A percentile compares a stretch with the other conserved stretches of the same genome.
phyloP scores from a whole-genome alignment of 2,888 invertebrate genomes.

The Lepetodrilus schrolli region DNA sequence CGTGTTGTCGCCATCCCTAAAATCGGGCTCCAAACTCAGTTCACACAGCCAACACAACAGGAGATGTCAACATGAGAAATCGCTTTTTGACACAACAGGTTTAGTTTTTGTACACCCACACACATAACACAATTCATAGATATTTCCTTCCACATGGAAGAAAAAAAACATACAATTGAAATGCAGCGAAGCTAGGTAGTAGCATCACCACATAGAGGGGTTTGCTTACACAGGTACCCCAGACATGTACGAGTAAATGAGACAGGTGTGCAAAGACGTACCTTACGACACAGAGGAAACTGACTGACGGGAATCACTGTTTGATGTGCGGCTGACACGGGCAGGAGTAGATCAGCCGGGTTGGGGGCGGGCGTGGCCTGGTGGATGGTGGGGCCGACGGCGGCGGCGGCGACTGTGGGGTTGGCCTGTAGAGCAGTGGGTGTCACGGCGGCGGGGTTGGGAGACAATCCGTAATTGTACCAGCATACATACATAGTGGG shows the following conservation, averaged over 20 bases:
- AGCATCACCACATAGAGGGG: no score
- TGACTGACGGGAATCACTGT: neutral
- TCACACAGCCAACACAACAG: neutral
- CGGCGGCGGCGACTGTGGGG: slow-evolving; percentile 23
- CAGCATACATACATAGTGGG: slow-evolving; percentile 53
- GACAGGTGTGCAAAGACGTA: slow-evolving; percentile 30
- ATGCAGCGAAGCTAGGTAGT: neutral
- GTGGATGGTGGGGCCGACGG: slow-evolving; percentile 34
- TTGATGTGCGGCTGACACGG: slow-evolving; percentile 33
- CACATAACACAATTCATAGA: neutral
- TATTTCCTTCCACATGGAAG: neutral
- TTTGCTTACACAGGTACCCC: no score
- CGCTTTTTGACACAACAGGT: no score
- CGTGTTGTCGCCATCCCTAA: no score
- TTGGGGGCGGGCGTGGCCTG: slow-evolving; percentile 35
- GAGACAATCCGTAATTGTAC: slow-evolving; percentile 48
- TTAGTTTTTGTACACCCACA: no score
- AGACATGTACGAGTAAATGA: neutral
- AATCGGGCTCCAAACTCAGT: no score
- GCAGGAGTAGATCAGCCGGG: slow-evolving; percentile 41
- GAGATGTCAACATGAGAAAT: neutral
- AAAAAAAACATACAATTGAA: neutral
- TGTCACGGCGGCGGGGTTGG: slow-evolving; percentile 36
- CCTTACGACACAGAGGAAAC: slow-evolving; percentile 43
- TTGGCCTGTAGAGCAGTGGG: slow-evolving; percentile 37